Conservation (phyloP, 2,113 vertebrate species). For the Psittacula cyanocephala region DNA sequence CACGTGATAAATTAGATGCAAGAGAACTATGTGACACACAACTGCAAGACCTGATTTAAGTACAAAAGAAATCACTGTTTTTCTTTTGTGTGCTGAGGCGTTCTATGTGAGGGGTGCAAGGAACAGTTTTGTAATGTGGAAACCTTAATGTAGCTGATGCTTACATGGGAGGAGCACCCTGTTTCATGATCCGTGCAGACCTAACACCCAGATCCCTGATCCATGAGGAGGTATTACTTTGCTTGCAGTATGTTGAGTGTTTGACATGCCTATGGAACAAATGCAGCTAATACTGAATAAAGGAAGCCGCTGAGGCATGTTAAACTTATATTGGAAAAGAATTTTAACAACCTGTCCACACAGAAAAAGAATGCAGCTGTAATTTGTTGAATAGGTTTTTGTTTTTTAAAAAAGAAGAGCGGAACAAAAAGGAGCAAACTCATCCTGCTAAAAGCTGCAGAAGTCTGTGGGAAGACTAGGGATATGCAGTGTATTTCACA, state of each 20-base stretch:
- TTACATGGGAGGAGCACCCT: not conserved
- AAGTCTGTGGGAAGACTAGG: not conserved
- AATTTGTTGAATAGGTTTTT: not conserved
- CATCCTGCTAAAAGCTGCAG: not conserved
- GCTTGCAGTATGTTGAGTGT: not conserved
- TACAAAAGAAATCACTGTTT: not conserved
- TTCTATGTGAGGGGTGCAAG: not conserved
- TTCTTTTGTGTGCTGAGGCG: not conserved
- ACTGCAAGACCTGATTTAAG: not conserved
- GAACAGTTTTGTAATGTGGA: conserved; percentile 1
- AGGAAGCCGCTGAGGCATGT: not conserved
- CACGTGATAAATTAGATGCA: not conserved
- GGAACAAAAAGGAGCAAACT: not conserved
- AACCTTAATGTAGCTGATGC: not conserved
- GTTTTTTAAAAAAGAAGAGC: not conserved
- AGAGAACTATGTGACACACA: not conserved
- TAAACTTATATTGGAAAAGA: not conserved
- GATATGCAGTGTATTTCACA: not conserved
- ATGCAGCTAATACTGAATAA: not conserved
- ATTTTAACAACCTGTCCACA: not conserved
- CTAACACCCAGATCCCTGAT: not conserved
- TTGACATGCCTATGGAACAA: not conserved
- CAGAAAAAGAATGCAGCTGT: not conserved
- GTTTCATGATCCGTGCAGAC: not conserved
- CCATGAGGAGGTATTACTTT: not conserved